Evolutionary conservation across 30 jellyfish, hydroid and myxozoan species (phyloP).

Genomic region (Mastigias papua): DNA sequence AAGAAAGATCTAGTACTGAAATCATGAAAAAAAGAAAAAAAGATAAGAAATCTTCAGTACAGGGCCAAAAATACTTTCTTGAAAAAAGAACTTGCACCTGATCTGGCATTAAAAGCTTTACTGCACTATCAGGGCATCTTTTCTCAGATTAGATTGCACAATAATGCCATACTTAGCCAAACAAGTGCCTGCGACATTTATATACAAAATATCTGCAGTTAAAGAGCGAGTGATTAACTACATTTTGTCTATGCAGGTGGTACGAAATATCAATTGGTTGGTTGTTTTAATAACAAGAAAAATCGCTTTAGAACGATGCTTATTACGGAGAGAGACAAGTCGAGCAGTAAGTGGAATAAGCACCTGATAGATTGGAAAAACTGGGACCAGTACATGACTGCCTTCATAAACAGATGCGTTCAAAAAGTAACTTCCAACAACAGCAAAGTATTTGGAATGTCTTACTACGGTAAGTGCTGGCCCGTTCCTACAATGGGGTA

Average conservation of each 20-base stretch:
- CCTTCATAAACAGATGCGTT: conserved; percentile 44
- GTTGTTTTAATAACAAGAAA: conserved; percentile 21
- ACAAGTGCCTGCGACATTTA: neutral
- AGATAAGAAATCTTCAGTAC: too few species aligned
- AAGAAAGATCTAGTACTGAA: too few species aligned
- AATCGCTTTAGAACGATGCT: conserved; percentile 11
- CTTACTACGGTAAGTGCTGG: conserved; percentile 36
- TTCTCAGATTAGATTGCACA: too few species aligned
- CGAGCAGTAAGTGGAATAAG: conserved; percentile 54
- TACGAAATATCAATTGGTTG: conserved; percentile 25
- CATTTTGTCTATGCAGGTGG: conserved; percentile 7
- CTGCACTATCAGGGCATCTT: too few species aligned
- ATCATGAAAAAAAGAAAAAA: too few species aligned
- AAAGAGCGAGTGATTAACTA: neutral
- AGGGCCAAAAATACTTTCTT: too few species aligned
- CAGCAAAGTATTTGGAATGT: conserved; percentile 51
- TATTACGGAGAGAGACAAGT: conserved; percentile 41
- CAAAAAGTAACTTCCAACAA: neutral
- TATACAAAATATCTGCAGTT: too few species aligned
- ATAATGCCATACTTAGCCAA: neutral
- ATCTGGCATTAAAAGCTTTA: too few species aligned
- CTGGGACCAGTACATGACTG: conserved; percentile 41
- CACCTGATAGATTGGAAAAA: conserved; percentile 45
- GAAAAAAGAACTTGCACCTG: too few species aligned
- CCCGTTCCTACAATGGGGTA: too few species aligned